Evolutionary conservation across 1,140 invertebrate genomes (phyloP).

Genomic region (Drosophila saltans): DNA sequence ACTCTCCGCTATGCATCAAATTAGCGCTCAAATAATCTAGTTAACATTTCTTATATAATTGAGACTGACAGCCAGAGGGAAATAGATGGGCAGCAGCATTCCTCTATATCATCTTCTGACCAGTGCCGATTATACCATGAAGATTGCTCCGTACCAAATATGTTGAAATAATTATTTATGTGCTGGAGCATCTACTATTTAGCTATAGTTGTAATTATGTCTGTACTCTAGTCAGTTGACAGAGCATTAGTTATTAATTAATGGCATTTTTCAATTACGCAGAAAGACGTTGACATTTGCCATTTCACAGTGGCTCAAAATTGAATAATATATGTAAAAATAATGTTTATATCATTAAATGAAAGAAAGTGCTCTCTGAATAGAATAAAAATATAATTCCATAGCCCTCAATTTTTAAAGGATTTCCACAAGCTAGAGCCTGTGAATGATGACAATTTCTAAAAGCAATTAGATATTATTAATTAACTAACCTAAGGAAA

Average conservation of each 20-base stretch:
- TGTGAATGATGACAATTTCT: too few species aligned
- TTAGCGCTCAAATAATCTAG: constrained; percentile 73
- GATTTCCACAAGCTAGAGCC: too few species aligned
- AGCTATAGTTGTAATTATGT: constrained; percentile 52
- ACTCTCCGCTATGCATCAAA: constrained; percentile 67
- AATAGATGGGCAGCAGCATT: constrained; percentile 18
- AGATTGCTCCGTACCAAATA: constrained; percentile 1
- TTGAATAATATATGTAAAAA: too few species aligned
- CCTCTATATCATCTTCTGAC: background rate
- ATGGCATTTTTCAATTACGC: constrained; percentile 78
- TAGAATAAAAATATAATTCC: too few species aligned
- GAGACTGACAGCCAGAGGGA: constrained; percentile 47
- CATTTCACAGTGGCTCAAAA: constrained; percentile 47
- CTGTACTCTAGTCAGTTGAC: constrained; percentile 22
- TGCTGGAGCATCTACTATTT: constrained; percentile 38
- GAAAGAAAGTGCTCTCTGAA: too few species aligned
- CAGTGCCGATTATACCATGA: constrained; percentile 3
- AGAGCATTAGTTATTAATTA: constrained; percentile 63
- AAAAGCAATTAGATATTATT: too few species aligned
- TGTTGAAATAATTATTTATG: constrained; percentile 63
- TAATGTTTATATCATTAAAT: too few species aligned
- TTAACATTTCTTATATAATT: constrained; percentile 76
- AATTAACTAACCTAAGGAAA: too few species aligned
- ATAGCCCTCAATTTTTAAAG: too few species aligned
- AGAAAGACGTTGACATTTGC: constrained; percentile 67